Conservation (phyloP, 1,140 invertebrate genomes). For the Euura lappo region DNA sequence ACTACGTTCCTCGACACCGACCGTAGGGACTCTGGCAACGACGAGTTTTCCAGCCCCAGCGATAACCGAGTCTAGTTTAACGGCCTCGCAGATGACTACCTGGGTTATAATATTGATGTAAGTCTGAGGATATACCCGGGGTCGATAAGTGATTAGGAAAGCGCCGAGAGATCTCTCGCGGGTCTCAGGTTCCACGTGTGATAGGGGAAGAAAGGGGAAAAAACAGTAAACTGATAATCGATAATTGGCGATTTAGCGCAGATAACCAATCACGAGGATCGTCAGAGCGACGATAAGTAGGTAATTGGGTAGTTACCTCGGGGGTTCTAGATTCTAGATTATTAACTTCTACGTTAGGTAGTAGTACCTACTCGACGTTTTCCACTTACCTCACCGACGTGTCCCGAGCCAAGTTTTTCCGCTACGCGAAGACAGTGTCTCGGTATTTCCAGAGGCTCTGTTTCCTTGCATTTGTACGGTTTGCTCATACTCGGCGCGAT, state of each 20-base stretch:
- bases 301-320: background rate
- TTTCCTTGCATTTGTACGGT: conserved; percentile 66
- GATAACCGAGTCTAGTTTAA: conserved; percentile 59
- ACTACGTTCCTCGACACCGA: conserved; percentile 39
- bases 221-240: too few species aligned
- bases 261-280: background rate
- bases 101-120: conserved; percentile 34
- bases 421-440: conserved; percentile 71
- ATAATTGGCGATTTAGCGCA: too few species aligned
- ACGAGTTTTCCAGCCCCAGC: conserved; percentile 56
- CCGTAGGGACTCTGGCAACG: conserved; percentile 58
- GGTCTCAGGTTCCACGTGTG: too few species aligned
- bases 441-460: conserved; percentile 68
- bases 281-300: background rate
- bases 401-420: conserved; percentile 75
- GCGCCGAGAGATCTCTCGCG: too few species aligned
- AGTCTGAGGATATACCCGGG: background rate
- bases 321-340: background rate
- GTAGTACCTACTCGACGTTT: too few species aligned
- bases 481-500: conserved; percentile 69
- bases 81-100: conserved; percentile 64
- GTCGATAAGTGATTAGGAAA: conserved; percentile 9
- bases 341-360: background rate
- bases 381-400: conserved; percentile 73
- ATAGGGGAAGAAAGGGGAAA: background rate